These are phyloP conservation scores for Odontamblyopus rebecca DNA, from an alignment of 2,797 vertebrate species.

Conservation along the genomic window DNA sequence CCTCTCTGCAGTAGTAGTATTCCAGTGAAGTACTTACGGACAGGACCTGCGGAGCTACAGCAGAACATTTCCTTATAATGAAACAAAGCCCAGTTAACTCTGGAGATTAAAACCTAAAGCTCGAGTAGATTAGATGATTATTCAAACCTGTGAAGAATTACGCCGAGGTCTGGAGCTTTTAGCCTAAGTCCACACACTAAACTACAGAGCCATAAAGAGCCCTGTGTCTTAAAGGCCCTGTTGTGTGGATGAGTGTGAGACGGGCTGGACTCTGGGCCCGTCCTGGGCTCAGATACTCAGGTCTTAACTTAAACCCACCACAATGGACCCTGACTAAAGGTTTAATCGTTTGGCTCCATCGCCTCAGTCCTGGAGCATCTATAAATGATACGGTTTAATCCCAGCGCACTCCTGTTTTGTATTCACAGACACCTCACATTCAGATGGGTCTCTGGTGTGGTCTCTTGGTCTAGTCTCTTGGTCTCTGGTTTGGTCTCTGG, in stretches of 20 bases:
- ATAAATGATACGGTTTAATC: conserved; percentile 63
- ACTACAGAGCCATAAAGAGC: conserved; percentile 6
- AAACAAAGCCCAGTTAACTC: background rate
- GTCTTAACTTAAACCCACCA: conserved; percentile 47
- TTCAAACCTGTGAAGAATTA: background rate
- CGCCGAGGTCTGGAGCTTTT: background rate
- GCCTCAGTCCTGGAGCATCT: conserved; percentile 63
- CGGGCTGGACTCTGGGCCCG: conserved; percentile 18
- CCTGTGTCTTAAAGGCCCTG: background rate
- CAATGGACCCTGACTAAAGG: conserved; percentile 37
- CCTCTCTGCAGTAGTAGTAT: no score
- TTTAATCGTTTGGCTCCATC: conserved; percentile 66
- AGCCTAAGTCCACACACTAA: background rate
- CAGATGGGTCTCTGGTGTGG: background rate
- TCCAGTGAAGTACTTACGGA: no score
- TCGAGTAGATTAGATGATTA: background rate
- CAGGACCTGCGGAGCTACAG: background rate
- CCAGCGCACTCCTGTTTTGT: conserved; percentile 57
- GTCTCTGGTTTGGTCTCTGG: background rate
- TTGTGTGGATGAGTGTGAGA: conserved; percentile 16
- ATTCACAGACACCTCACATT: conserved; percentile 55
- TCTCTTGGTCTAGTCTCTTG: no score
- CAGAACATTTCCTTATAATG: background rate
- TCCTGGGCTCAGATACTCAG: conserved; percentile 40
- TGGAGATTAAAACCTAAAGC: background rate